Evolutionary conservation across 2,888 invertebrate genomes (phyloP), one percentile per base, ranked within the genome.

Genomic region (Troides aeacus): DNA sequence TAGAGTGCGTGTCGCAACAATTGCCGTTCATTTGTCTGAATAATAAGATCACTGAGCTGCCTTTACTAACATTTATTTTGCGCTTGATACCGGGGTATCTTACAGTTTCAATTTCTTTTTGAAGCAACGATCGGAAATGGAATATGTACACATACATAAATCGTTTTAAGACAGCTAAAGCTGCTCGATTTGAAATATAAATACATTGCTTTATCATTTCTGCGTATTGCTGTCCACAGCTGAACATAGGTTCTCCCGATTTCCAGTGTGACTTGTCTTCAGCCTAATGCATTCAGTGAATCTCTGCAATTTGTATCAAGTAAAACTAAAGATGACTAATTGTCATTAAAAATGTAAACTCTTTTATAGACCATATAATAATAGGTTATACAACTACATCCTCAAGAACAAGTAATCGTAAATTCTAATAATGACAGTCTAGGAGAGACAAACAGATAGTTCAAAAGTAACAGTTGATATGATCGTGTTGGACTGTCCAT

Each of bases 401-500:
- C 46, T 46, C 12, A 46, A 46, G 46, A 46, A 46, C 46, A 46
- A 46, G 12, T 15, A 46, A 46, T 12, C 15, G 15, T 46, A 46
- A 15, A 46, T 12, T 46, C 12, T 15, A 46, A 12, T 46, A 46
- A 46, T 46, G 2, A 46, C 46, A 46, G 46, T 12, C 1, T 46
- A 46, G 10, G 15, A 46, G 15, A 15, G 46, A 4, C 46, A 6
- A 23, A 7, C 23, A 58, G 5, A n/a, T 58, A 58, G 21, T 23
- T 23, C 7, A 83, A 84, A 86, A 30, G 87, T 86, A 90, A 36
- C 39, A 57, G n/a, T 36, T 59, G 88, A 90, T 91, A 89, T 89
- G 3, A 90, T 90, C 86, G 88, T 85, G 83, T 81, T 79, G 85
- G 86, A 89, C 86, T 86, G 87, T 83, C 86, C 85, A 88, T 89